These are phyloP conservation scores for Entomobrya proxima DNA, from an alignment of 2,888 invertebrate species.

Conservation along the genomic window DNA sequence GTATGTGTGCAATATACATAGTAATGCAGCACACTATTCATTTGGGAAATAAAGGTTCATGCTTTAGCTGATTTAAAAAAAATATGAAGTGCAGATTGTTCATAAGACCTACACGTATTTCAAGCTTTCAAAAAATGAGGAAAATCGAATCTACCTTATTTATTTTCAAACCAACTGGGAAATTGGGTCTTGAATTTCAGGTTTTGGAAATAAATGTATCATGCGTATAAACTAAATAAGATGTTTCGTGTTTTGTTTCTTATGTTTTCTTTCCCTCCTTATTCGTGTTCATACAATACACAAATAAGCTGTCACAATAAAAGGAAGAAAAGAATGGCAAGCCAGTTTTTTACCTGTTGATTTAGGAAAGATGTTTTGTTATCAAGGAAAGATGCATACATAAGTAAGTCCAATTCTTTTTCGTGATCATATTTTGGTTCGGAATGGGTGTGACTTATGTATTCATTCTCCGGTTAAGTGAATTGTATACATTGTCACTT, in stretches of 20 bases:
- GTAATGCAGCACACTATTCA: not conserved
- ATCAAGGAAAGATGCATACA: not conserved
- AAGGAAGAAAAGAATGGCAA: conserved; percentile 37
- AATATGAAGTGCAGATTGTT: no score
- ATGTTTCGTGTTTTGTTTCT: not conserved
- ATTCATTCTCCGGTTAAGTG: conserved; percentile 5
- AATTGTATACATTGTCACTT: not conserved
- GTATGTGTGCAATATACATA: no score
- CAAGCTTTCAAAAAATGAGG: conserved; percentile 44
- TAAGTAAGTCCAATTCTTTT: not conserved
- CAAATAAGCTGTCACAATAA: not conserved
- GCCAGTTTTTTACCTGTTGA: conserved; percentile 24
- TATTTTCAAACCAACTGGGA: not conserved
- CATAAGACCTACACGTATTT: no score
- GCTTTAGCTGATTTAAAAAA: not conserved
- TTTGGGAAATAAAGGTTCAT: not conserved
- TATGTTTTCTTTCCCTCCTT: not conserved
- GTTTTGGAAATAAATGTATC: conserved; percentile 24
- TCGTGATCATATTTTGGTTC: conserved; percentile 15
- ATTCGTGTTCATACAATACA: not conserved
- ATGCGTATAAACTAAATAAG: no score
- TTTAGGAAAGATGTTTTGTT: not conserved
- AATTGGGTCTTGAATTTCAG: conserved; percentile 8
- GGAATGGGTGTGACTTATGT: conserved; percentile 35
- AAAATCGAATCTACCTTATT: conserved; percentile 15